A percentile compares a stretch with the other conserved stretches of the same genome.
phyloP scores from a whole-genome alignment of 92 coral and sea anemone species.

The Bergia sp. region DNA sequence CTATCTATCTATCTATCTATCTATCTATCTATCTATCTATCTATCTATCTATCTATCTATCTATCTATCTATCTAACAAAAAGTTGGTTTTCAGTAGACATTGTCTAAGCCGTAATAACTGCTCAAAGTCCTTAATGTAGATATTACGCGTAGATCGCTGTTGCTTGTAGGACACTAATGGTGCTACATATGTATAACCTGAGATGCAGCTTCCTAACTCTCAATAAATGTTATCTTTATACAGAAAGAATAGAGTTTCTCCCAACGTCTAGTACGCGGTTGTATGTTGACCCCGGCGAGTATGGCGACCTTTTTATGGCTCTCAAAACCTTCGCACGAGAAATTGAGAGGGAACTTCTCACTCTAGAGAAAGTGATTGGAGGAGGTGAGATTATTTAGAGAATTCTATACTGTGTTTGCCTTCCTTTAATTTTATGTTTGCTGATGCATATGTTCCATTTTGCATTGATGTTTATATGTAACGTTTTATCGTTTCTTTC shows the following conservation, averaged over 20 bases:
- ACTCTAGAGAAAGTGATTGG: constrained; percentile 91
- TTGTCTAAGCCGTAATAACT: too few relatives aligned
- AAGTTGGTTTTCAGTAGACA: too few relatives aligned
- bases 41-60: too few relatives aligned
- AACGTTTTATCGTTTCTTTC: too few relatives aligned
- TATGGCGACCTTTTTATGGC: constrained; percentile 94
- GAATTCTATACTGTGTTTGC: not conserved
- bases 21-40: too few relatives aligned
- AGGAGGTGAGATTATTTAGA: constrained; percentile 68
- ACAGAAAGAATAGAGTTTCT: constrained; percentile 12
- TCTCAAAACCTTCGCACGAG: constrained; percentile 81
- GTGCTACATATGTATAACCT: too few relatives aligned
- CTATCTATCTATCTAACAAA: too few relatives aligned
- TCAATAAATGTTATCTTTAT: not conserved
- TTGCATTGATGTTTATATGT: too few relatives aligned
- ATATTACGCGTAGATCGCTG: too few relatives aligned
- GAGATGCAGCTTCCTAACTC: not conserved
- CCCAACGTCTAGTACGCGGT: constrained; percentile 45
- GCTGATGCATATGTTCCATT: not conserved
- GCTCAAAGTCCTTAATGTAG: too few relatives aligned
- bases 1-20: too few relatives aligned
- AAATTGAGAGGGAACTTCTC: constrained; percentile 76
- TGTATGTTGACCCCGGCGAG: constrained; percentile 91
- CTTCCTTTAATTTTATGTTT: not conserved
- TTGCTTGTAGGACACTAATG: too few relatives aligned